A percentile compares a stretch with the other conserved stretches of the same genome.
These are phyloP conservation scores for Phenganax subtilis DNA, from an alignment of 92 coral and sea anemone species.

Conservation along the genomic window DNA sequence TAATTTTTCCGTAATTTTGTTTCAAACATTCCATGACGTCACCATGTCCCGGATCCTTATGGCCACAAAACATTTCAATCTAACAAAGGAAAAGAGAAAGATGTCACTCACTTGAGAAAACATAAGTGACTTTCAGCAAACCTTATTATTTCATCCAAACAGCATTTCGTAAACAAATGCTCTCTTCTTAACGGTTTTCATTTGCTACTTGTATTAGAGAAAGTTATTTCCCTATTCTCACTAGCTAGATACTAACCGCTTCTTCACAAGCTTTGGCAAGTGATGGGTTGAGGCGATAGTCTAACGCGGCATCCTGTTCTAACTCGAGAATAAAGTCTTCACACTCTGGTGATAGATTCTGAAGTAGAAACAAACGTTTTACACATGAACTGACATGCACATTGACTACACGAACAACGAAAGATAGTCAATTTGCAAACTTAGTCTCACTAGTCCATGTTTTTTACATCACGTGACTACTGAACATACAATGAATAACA, in stretches of 20 bases:
- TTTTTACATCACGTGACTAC: not conserved
- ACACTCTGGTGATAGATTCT: conserved; percentile 73
- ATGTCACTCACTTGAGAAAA: no score
- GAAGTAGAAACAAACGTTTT: no score
- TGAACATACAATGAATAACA: not conserved
- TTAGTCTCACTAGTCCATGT: no score
- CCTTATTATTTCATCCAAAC: no score
- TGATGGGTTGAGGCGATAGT: conserved; percentile 76
- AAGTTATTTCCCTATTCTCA: no score
- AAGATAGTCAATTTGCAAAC: no score
- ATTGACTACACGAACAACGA: no score
- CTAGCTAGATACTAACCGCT: conserved; percentile 52
- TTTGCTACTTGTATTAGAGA: no score
- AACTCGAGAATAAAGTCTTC: conserved; percentile 57
- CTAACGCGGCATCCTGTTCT: conserved; percentile 77
- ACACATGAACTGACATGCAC: no score
- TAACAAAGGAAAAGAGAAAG: not conserved
- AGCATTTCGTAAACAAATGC: no score
- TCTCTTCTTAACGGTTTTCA: no score
- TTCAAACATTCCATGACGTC: conserved; percentile 70
- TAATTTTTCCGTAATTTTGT: conserved; percentile 44
- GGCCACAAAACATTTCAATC: conserved; percentile 49
- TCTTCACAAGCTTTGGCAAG: conserved; percentile 63
- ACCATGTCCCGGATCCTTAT: conserved; percentile 58
- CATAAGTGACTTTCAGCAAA: no score